Percentiles rank a stretch among this genome's conserved stretches.
These are phyloP conservation scores for Ophonus ardosiacus DNA, from an alignment of 2,888 invertebrate genomes.

Conservation along the genomic window DNA sequence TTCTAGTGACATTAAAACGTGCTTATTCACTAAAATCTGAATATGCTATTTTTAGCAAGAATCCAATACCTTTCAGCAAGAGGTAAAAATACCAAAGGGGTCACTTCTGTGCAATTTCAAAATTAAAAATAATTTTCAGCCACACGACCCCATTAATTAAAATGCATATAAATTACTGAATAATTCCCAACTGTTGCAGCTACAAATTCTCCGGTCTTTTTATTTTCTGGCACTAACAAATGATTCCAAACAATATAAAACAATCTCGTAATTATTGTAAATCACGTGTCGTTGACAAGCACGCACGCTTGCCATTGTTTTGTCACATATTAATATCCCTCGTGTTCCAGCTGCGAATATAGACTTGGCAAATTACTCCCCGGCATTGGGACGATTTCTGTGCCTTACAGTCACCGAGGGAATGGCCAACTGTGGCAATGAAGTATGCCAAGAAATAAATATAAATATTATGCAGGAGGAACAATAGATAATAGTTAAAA, in stretches of 20 bases:
- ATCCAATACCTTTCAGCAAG: no score
- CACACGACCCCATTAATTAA: not conserved
- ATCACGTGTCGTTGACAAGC: not conserved
- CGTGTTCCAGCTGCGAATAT: conserved; percentile 15
- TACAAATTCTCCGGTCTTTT: not conserved
- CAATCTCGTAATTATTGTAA: not conserved
- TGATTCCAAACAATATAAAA: not conserved
- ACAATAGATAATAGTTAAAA: no score
- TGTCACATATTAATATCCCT: not conserved
- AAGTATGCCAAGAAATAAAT: conserved; percentile 16
- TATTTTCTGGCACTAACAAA: not conserved
- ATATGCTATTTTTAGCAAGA: no score
- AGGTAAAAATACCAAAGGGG: no score
- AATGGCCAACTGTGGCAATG: conserved; percentile 16
- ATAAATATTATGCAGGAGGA: not conserved
- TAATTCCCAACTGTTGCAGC: not conserved
- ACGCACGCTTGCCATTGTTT: not conserved
- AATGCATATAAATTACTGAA: not conserved
- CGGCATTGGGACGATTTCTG: not conserved
- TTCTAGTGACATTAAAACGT: no score
- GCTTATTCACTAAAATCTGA: no score
- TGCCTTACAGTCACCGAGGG: not conserved
- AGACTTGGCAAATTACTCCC: conserved; percentile 35
- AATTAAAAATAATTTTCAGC: not conserved
- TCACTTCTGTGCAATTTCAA: no score